Evolutionary conservation across 2,888 invertebrate genomes (phyloP).

Genomic region (Polietes domitor): DNA sequence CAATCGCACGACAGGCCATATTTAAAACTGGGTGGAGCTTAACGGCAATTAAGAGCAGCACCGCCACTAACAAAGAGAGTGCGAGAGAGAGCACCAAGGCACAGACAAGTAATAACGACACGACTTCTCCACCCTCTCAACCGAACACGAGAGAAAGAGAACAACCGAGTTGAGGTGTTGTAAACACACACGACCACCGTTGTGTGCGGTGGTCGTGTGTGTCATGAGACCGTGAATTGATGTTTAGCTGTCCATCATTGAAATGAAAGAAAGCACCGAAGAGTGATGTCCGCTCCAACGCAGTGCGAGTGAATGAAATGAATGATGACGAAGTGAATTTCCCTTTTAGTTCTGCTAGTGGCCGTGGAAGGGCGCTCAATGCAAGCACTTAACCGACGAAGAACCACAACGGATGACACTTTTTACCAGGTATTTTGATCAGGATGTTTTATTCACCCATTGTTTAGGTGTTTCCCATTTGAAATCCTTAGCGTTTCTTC

Average conservation of each 20-base stretch:
- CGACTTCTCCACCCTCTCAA: no score
- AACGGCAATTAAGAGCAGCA: constrained; percentile 49
- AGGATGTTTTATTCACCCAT: constrained; percentile 31
- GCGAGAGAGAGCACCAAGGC: not conserved
- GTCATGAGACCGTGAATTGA: constrained; percentile 46
- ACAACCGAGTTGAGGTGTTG: not conserved
- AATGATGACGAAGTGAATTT: constrained; percentile 12
- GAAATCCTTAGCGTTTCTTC: constrained; percentile 30
- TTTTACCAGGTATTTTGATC: not conserved
- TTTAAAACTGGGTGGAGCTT: constrained; percentile 75
- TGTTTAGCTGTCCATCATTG: constrained; percentile 66
- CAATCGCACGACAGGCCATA: constrained; percentile 77
- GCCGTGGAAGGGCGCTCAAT: constrained; percentile 69
- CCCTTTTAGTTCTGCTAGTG: constrained; percentile 69
- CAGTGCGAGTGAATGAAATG: constrained; percentile 47
- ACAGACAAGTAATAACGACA: no score
- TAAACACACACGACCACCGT: constrained; percentile 14
- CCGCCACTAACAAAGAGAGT: constrained; percentile 9
- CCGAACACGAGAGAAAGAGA: constrained; percentile 32
- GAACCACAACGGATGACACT: not conserved
- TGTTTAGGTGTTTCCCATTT: not conserved
- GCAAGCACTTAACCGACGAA: not conserved
- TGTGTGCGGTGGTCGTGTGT: constrained; percentile 48
- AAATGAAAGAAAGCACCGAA: constrained; percentile 54
- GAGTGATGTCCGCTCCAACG: constrained; percentile 51